These are phyloP conservation scores for Oenanthe oenanthe DNA, from an alignment of 2,113 vertebrate genomes.

Conservation along the genomic window DNA sequence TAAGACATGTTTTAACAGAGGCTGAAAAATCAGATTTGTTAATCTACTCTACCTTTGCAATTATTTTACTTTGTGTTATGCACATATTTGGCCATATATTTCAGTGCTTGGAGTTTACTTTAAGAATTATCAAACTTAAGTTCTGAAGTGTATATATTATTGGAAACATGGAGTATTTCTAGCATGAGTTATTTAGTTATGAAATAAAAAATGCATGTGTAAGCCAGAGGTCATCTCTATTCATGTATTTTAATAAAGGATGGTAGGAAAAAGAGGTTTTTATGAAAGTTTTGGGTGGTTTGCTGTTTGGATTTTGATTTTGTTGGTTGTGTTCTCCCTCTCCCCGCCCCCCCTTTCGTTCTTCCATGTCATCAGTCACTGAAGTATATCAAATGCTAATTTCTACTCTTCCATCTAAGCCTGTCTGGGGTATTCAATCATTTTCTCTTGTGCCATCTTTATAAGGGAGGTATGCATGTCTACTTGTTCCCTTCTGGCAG, in stretches of 20 bases:
- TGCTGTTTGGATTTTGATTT: background rate
- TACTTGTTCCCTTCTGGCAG: background rate
- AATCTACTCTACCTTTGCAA: slow-evolving; percentile 37
- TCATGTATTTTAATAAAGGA: background rate
- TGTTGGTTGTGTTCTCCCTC: background rate
- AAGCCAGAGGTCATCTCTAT: background rate
- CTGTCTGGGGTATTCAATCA: slow-evolving; percentile 11
- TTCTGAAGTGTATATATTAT: background rate
- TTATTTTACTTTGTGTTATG: slow-evolving; percentile 8
- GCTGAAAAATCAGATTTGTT: slow-evolving; percentile 30
- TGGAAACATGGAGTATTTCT: background rate
- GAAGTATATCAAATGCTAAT: background rate
- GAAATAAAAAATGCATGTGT: background rate
- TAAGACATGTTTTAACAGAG: slow-evolving; percentile 49
- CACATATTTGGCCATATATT: slow-evolving; percentile 32
- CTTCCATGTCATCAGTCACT: background rate
- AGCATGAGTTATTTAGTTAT: background rate
- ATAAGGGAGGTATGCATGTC: background rate
- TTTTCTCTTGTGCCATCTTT: background rate
- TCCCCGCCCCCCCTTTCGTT: rapidly evolving
- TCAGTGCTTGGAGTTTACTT: slow-evolving; percentile 35
- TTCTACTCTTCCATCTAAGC: background rate
- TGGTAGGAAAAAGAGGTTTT: background rate
- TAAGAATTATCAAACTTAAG: slow-evolving; percentile 13
- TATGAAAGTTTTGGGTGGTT: background rate